Evolutionary conservation across 53 echinoderm and acorn worm species (phyloP).

Genomic region (Mesocentrotus franciscanus): DNA sequence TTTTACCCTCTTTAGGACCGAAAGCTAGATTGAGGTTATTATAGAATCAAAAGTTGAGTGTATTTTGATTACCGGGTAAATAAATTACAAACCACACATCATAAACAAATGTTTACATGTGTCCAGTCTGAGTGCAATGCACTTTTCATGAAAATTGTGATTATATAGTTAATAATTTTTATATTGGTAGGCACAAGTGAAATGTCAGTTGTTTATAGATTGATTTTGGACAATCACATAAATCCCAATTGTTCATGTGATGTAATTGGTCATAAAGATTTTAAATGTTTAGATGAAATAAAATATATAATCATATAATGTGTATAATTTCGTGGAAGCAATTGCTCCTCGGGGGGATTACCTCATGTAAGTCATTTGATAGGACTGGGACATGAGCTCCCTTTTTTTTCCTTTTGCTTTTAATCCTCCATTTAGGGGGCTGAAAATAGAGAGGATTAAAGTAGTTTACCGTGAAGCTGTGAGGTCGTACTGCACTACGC

Average conservation of each 20-base stretch:
- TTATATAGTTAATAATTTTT: neutral
- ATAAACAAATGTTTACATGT: neutral
- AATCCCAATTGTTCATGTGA: neutral
- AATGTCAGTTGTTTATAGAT: neutral
- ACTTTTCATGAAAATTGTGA: neutral
- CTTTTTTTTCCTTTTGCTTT: neutral
- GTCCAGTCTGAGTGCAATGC: neutral
- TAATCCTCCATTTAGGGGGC: neutral
- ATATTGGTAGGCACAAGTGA: neutral
- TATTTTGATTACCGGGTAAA: neutral
- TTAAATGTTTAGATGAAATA: neutral
- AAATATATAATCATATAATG: neutral
- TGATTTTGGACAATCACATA: neutral
- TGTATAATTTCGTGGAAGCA: neutral
- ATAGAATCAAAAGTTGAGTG: neutral
- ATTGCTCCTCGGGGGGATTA: neutral
- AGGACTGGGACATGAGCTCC: slow-evolving; percentile 13
- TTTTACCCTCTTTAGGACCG: neutral
- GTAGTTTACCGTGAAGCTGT: neutral
- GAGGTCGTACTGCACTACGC: neutral
- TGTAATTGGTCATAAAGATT: neutral
- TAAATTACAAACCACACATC: neutral
- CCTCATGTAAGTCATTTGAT: neutral
- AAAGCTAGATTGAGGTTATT: neutral
- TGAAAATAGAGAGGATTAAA: slow-evolving; percentile 19